Evolutionary conservation across 2,113 vertebrate genomes (phyloP), one percentile per base, ranked within the genome.

Genomic region (Apteryx mantelli): DNA sequence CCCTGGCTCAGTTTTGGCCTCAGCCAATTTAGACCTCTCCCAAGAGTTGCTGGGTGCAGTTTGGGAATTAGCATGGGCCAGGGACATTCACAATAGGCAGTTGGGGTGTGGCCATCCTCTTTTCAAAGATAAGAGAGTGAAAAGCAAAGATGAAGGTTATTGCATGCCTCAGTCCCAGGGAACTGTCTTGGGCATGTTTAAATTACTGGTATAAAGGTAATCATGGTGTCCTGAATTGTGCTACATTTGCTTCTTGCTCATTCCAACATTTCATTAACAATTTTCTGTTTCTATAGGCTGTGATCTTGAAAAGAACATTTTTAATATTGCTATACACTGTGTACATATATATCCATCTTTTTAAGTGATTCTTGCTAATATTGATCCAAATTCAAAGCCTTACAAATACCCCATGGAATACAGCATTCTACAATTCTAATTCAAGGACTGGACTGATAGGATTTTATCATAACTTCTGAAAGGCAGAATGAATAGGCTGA

Each of bases 11-110:
- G 19, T 38, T 46, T 53, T 84, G 44, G 36, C 36, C 25, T 42
- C 42, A 32, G 34, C 12, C 17, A 22, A 16, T 14, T 40, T n/a
- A 63, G 28, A 74, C 16, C 14, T 84, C 19, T 91, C 40, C 40
- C 50, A 75, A 30, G 42, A 36, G 20, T 21, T 0, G 0, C 10
- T 77, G 76, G 38, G 32, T n/a, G 21, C 52, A 46, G 18, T 36
- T 6, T 55, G 68, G 46, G 32, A 86, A 10, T 8, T 75, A 25
- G 7, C 19, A 42, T 20, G 30, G 28, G 38, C 24, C 53, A 78
- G 21, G 26, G 28, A 56, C 4, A 2, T 66, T 30, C 60, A 40
- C 19, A 44, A 4, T 13, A 94, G n/a, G 22, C 60, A 81, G 34
- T 4, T 70, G 74, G 5, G 3, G 30, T 36, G 34, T 36, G 36